Evolutionary conservation across 2,797 vertebrate species (phyloP), one percentile per base, ranked within the genome.

Genomic region (Lutjanus argentimaculatus): DNA sequence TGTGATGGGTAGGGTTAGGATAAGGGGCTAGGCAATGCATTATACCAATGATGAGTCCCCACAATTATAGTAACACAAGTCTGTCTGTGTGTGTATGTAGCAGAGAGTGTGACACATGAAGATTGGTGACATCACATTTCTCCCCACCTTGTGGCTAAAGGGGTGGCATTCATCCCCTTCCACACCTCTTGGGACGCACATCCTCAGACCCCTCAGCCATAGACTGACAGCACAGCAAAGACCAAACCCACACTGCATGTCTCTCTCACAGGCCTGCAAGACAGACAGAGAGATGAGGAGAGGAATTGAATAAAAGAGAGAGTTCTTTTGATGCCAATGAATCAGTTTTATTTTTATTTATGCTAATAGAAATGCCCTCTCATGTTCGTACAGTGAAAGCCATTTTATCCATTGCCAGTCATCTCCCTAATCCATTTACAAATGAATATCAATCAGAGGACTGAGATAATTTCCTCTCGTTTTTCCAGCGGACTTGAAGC

Each of bases 201-300:
- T 95, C 49, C 97, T 93, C 85, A 98, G 94, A 25, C 97, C 97
- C 16, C 96, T 94, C 57, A 99, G 94, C 98, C 97, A 98, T 25
- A 98, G 93, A 89, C 98, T 99, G 90, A 98, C 88, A 0, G 97
- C 97, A 3, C 98, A 99, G 95, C 98, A 99, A n/a, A 96, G 95
- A 61, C 96, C 96, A 0, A 88, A 67, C 2, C 96, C 95, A 36
- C 98, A 98, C 94, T 98, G 98, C n/a, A 92, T 22, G 30, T 99
- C 97, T 82, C 93, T 87, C 72, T 98, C 96, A 71, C 98, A 98
- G 72, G 97, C 97, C 98, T 99, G 89, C 17, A 65, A 86, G 85
- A 69, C 2, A 75, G 3, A 16, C 14, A 71, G 56, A 56, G 8
- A 56, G 11, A 13, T 8, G 15, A 9, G 17, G 7, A 52, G 51